These are phyloP conservation scores for Smithornis capensis DNA, from an alignment of 2,113 vertebrate species.

Conservation along the genomic window DNA sequence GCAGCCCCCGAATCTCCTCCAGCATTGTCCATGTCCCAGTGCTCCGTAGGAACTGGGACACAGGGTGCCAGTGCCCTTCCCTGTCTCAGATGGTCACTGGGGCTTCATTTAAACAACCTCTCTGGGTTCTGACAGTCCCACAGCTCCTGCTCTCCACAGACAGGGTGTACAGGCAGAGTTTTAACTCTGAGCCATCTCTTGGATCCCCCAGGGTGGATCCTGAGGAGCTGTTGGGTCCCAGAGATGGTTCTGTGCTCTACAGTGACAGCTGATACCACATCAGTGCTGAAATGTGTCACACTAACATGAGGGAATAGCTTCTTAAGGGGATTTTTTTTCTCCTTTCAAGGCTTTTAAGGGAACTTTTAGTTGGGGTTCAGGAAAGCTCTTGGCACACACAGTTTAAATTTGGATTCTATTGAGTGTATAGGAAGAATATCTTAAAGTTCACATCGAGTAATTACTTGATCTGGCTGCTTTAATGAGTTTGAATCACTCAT, in stretches of 20 bases:
- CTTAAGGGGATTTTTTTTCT: neutral
- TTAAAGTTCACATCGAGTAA: neutral
- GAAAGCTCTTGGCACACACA: neutral
- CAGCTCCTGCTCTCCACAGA: neutral
- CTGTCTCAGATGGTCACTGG: no score
- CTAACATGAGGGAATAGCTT: neutral
- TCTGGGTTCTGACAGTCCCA: neutral
- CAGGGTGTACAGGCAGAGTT: neutral
- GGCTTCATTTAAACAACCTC: neutral
- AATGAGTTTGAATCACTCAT: neutral
- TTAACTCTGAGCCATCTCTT: neutral
- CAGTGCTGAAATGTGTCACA: neutral
- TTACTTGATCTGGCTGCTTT: neutral
- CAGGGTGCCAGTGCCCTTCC: neutral
- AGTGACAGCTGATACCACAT: neutral
- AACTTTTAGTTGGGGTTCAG: neutral
- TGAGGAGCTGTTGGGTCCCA: neutral
- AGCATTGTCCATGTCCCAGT: neutral
- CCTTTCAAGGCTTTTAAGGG: neutral
- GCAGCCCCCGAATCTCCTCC: neutral
- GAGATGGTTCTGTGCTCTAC: neutral
- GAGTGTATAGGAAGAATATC: neutral
- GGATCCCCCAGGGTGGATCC: neutral
- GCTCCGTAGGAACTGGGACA: neutral
- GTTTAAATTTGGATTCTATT: accelerated